Conservation (phyloP, 1,140 invertebrate genomes). For the Scaptomyza hsui region DNA sequence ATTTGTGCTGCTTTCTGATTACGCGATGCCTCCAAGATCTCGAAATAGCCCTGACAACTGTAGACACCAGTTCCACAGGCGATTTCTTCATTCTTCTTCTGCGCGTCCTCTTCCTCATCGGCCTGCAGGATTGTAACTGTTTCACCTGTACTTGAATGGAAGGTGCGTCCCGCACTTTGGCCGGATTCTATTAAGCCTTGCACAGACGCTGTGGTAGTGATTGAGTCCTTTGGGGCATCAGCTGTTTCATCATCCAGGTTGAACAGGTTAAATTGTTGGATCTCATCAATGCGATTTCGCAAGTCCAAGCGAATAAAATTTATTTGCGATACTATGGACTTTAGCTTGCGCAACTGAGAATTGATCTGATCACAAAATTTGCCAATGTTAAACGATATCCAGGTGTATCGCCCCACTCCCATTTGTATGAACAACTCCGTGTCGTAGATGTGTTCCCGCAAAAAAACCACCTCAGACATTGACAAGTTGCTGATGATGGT, state of each 20-base stretch:
- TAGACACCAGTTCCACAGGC: slow-evolving; percentile 63
- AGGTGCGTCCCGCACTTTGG: slow-evolving; percentile 16
- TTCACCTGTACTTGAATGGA: slow-evolving; percentile 36
- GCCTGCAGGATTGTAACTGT: slow-evolving; percentile 44
- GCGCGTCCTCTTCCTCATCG: slow-evolving; percentile 12
- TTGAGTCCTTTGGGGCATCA: not conserved
- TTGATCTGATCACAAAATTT: slow-evolving; percentile 88
- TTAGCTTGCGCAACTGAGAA: slow-evolving; percentile 86
- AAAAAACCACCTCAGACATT: slow-evolving; percentile 87
- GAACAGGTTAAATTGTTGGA: slow-evolving; percentile 87
- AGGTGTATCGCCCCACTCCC: slow-evolving; percentile 91
- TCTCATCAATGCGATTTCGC: slow-evolving; percentile 85
- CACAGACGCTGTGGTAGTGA: not conserved
- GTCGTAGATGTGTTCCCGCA: slow-evolving; percentile 88
- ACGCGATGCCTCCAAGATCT: slow-evolving; percentile 87
- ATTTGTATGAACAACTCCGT: slow-evolving; percentile 91
- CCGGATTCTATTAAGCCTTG: not conserved
- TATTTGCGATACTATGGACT: slow-evolving; percentile 89
- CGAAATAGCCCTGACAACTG: slow-evolving; percentile 84
- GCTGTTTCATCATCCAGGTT: slow-evolving; percentile 68
- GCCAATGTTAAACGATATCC: slow-evolving; percentile 92
- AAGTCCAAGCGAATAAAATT: slow-evolving; percentile 91
- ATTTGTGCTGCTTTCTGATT: slow-evolving; percentile 88
- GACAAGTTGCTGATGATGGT: slow-evolving; percentile 86
- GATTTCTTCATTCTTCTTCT: slow-evolving; percentile 33